These are phyloP conservation scores for Verasper variegatus DNA, from an alignment of 2,113 vertebrate species.

Conservation along the genomic window DNA sequence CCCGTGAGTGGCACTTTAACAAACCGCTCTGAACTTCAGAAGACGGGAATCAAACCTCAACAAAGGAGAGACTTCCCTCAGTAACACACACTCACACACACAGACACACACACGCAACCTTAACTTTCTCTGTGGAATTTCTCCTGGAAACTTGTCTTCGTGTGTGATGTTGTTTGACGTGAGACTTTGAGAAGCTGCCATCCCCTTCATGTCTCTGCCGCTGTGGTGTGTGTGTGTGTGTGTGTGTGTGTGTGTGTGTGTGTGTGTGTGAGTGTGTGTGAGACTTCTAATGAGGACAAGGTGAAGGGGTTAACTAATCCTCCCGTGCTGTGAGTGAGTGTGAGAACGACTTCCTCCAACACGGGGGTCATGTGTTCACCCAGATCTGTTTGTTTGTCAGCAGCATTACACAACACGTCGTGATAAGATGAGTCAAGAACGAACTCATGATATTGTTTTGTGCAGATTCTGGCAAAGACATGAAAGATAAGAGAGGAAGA, in stretches of 20 bases:
- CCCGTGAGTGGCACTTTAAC: slow-evolving; percentile 55
- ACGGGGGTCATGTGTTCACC: too few species aligned
- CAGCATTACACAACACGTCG: too few species aligned
- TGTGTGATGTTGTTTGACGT: neutral
- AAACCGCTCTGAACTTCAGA: slow-evolving; percentile 56
- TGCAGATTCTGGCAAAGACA: too few species aligned
- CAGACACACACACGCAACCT: slow-evolving; percentile 1
- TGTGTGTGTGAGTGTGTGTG: neutral
- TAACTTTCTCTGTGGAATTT: too few species aligned
- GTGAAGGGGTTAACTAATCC: neutral
- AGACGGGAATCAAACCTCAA: slow-evolving; percentile 38
- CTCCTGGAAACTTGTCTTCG: neutral
- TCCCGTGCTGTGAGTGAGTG: neutral
- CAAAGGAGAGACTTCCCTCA: slow-evolving; percentile 32
- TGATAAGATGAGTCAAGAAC: too few species aligned
- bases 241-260: neutral
- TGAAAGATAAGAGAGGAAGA: too few species aligned
- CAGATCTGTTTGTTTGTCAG: too few species aligned
- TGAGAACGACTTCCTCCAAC: too few species aligned
- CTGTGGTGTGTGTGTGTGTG: neutral
- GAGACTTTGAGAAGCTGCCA: neutral
- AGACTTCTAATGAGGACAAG: neutral
- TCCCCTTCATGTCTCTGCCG: neutral
- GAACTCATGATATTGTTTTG: too few species aligned
- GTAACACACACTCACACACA: neutral